A percentile compares a stretch with the other conserved stretches of the same genome.
Conservation (phyloP, 2,797 vertebrate species). For the Graptemys geographica region DNA sequence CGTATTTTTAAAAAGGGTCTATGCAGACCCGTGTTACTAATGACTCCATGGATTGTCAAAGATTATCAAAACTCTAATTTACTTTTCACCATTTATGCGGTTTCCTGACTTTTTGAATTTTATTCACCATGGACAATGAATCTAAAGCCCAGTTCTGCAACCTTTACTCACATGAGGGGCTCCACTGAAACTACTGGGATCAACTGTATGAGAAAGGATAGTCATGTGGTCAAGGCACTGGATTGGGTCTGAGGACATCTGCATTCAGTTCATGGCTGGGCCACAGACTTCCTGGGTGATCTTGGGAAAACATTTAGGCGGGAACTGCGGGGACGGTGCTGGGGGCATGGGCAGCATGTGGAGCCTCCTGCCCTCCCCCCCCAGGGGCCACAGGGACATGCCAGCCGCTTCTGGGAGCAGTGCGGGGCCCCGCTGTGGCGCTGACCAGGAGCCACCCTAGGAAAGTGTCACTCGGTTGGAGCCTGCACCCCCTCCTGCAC, state of each 20-base stretch:
- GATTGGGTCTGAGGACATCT: neutral
- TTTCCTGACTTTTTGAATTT: neutral
- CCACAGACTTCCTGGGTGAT: neutral
- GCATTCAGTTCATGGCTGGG: neutral
- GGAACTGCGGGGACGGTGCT: too few relatives aligned
- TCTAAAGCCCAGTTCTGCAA: neutral
- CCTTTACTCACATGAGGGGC: rapidly evolving
- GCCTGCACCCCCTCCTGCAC: too few relatives aligned
- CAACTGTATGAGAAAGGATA: neutral
- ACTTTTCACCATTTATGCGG: neutral
- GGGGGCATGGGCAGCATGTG: too few relatives aligned
- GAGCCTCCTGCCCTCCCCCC: too few relatives aligned
- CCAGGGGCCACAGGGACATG: too few relatives aligned
- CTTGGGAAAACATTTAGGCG: neutral
- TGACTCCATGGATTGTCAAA: constrained; percentile 21
- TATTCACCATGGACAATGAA: neutral
- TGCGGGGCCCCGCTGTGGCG: too few relatives aligned
- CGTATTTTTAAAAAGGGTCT: constrained; percentile 51
- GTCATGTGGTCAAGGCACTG: neutral
- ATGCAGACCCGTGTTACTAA: constrained; percentile 49
- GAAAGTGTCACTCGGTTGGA: too few relatives aligned
- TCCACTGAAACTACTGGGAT: neutral
- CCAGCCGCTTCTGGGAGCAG: too few relatives aligned
- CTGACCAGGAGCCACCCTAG: too few relatives aligned
- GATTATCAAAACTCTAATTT: neutral